phyloP scores from a whole-genome alignment of 2,888 invertebrate genomes.

The Drosophila recens region DNA sequence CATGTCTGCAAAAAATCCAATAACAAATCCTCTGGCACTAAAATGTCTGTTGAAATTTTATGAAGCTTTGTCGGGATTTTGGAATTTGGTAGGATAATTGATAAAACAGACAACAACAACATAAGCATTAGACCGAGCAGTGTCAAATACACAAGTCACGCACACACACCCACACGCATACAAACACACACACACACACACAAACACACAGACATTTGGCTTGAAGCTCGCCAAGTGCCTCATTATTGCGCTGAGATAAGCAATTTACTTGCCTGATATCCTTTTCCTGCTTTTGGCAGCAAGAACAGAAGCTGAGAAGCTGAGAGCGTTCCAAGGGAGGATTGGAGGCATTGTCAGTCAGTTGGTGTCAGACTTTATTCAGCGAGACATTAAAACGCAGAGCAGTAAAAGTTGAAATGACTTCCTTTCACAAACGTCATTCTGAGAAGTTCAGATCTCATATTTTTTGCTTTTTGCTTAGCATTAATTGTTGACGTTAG shows the following conservation, averaged over 20 bases:
- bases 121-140: conserved; percentile 17
- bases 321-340: not conserved
- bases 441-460: conserved; percentile 19
- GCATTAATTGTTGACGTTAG: conserved; percentile 46
- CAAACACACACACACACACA: not conserved
- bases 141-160: conserved; percentile 43
- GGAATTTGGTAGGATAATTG: conserved; percentile 65
- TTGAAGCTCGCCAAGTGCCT: conserved; percentile 46
- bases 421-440: conserved; percentile 39
- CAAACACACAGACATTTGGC: conserved; percentile 12
- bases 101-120: conserved; percentile 50
- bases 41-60: conserved; percentile 41
- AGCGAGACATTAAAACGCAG: conserved; percentile 52
- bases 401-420: conserved; percentile 65
- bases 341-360: conserved; percentile 24
- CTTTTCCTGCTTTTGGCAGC: conserved; percentile 59
- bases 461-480: conserved; percentile 31
- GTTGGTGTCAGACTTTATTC: conserved; percentile 59
- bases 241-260: conserved; percentile 75
- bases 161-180: conserved; percentile 5
- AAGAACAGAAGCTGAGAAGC: conserved; percentile 8
- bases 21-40: conserved; percentile 32
- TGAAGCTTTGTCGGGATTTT: conserved; percentile 42
- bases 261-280: conserved; percentile 73
- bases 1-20: conserved; percentile 49